These are phyloP conservation scores for Argya squamiceps DNA, from an alignment of 2,797 vertebrate genomes.

Conservation along the genomic window DNA sequence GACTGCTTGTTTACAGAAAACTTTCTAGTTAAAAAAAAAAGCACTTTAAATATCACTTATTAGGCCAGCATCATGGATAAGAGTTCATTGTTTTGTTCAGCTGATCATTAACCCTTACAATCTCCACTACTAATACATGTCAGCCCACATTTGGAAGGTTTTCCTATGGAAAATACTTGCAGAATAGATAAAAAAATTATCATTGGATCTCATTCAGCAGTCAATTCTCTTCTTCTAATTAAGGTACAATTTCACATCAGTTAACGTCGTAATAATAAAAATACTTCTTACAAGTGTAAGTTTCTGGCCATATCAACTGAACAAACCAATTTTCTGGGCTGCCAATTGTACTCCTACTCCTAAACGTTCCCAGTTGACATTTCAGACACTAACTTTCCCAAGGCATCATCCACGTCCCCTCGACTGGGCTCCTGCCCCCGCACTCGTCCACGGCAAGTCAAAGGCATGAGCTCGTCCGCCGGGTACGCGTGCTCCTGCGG, in stretches of 20 bases:
- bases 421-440: conserved; percentile 95
- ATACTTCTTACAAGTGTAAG: background rate
- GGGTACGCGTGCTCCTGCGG: conserved; percentile 94
- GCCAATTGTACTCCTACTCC: background rate
- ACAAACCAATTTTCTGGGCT: background rate
- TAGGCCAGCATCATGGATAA: background rate
- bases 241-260: background rate
- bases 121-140: background rate
- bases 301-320: background rate
- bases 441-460: conserved; percentile 94
- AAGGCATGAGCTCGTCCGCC: conserved; percentile 97
- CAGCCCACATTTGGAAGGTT: background rate
- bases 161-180: background rate
- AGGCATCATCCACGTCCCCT: conserved; percentile 94
- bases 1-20: background rate
- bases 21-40: background rate
- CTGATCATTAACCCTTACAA: background rate
- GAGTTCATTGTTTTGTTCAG: background rate
- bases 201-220: background rate
- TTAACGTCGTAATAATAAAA: background rate
- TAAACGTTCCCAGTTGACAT: background rate
- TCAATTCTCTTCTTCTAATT: background rate
- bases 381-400: conserved; percentile 90
- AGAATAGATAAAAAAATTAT: background rate
- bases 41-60: background rate